Conservation (phyloP, 2,888 invertebrate species). For the Cenopis cana region DNA sequence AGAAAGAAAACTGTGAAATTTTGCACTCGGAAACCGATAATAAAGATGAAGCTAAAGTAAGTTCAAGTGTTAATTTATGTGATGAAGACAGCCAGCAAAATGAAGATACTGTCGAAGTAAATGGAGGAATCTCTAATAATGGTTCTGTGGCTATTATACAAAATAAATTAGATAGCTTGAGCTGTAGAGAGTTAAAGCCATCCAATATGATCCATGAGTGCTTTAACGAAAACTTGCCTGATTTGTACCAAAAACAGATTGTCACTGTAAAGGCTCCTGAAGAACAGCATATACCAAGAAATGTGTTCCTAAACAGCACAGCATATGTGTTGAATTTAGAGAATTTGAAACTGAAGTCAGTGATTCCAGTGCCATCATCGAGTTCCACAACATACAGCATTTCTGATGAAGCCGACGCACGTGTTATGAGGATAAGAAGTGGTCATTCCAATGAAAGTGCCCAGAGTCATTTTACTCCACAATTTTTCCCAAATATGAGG, state of each 20-base stretch:
- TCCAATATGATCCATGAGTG: constrained; percentile 51
- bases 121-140: constrained; percentile 8
- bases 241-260: constrained; percentile 59
- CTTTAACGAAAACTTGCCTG: constrained; percentile 63
- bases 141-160: constrained; percentile 37
- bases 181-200: constrained; percentile 54
- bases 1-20: constrained; percentile 7
- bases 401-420: constrained; percentile 63
- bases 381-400: constrained; percentile 55
- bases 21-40: constrained; percentile 24
- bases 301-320: constrained; percentile 64
- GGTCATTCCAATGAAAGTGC: constrained; percentile 46
- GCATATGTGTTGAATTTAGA: constrained; percentile 65
- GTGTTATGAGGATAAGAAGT: constrained; percentile 60
- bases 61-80: constrained; percentile 29
- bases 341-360: constrained; percentile 54
- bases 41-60: constrained; percentile 12
- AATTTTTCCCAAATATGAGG: constrained; percentile 45
- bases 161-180: constrained; percentile 57
- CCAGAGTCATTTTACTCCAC: constrained; percentile 46
- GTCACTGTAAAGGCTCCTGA: constrained; percentile 64
- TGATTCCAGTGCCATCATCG: constrained; percentile 46
- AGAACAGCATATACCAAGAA: constrained; percentile 63
- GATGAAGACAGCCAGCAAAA: constrained; percentile 14
- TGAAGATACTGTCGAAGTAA: neutral